A percentile compares a stretch with the other conserved stretches of the same genome.
These are phyloP conservation scores for Calvadosia cruxmelitensis DNA, from an alignment of 30 jellyfish, hydroid and myxozoan genomes.

Conservation along the genomic window DNA sequence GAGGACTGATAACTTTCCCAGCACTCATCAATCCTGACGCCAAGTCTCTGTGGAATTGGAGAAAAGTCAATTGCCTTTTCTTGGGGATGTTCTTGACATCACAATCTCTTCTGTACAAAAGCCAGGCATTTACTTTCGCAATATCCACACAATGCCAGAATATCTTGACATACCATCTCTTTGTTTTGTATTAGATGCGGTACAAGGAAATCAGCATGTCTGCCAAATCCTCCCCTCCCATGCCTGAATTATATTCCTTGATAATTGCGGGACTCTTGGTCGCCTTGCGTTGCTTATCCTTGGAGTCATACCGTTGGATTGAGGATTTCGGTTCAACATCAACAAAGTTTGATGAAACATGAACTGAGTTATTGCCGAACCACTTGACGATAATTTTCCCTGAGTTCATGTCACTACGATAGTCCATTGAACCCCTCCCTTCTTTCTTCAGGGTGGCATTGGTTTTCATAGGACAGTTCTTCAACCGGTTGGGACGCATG, in stretches of 20 bases:
- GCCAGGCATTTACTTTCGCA: slow-evolving; percentile 34
- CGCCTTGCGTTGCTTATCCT: not conserved
- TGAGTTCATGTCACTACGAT: slow-evolving; percentile 28
- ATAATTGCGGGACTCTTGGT: slow-evolving; percentile 16
- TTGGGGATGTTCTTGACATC: too few species aligned
- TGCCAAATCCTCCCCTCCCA: slow-evolving; percentile 58
- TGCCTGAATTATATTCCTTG: slow-evolving; percentile 29
- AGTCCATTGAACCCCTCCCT: slow-evolving; percentile 45
- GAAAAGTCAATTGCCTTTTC: too few species aligned
- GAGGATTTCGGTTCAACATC: slow-evolving; percentile 35
- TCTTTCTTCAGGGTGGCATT: slow-evolving; percentile 19
- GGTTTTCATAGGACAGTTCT: slow-evolving; percentile 33
- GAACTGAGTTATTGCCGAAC: slow-evolving; percentile 42
- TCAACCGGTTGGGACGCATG: slow-evolving; percentile 31
- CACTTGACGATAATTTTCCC: slow-evolving; percentile 39
- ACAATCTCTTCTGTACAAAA: not conserved
- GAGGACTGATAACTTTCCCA: too few species aligned
- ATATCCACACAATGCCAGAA: slow-evolving; percentile 58
- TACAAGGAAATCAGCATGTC: slow-evolving; percentile 41
- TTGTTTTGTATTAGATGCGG: slow-evolving; percentile 31
- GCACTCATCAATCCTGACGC: too few species aligned
- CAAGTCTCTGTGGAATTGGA: too few species aligned
- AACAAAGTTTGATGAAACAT: slow-evolving; percentile 28
- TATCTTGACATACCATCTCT: slow-evolving; percentile 44
- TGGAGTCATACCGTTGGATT: slow-evolving; percentile 8